A percentile compares a stretch with the other conserved stretches of the same genome.
Evolutionary conservation across 2,113 vertebrate genomes (phyloP).

Genomic region (Hydrochoerus hydrochaeris): DNA sequence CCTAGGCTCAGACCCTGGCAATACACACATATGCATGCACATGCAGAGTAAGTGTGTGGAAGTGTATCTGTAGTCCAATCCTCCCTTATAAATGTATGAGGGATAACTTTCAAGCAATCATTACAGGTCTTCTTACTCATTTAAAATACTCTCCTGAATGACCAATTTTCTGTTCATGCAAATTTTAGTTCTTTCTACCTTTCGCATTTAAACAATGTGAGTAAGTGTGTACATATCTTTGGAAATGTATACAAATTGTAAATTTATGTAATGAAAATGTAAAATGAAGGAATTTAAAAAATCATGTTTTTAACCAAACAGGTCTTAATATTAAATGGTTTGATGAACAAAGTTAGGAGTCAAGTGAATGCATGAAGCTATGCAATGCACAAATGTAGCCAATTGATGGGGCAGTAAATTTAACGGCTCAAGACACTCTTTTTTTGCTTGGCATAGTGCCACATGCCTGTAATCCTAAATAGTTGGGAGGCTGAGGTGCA

Average conservation of each 20-base stretch:
- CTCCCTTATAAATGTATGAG: background rate
- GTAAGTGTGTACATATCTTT: background rate
- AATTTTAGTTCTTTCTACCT: background rate
- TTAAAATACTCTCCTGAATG: constrained; percentile 21
- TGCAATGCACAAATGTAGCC: background rate
- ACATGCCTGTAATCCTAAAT: background rate
- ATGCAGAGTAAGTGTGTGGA: background rate
- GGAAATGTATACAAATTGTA: constrained; percentile 17
- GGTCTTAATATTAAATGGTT: background rate
- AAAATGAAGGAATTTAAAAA: constrained; percentile 18
- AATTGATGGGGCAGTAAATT: background rate
- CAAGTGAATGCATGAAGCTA: background rate
- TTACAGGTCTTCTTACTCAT: background rate
- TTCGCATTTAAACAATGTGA: constrained; percentile 17
- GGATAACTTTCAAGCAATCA: background rate
- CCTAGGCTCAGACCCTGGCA: background rate
- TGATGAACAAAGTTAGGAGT: background rate
- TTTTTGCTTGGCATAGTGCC: background rate
- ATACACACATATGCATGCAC: too few relatives aligned
- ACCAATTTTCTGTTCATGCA: background rate
- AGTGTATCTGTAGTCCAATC: background rate
- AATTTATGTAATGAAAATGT: background rate
- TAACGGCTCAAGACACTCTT: background rate
- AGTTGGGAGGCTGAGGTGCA: background rate
- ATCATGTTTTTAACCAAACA: constrained; percentile 11